These are phyloP conservation scores for Netelia melanura DNA, from an alignment of 2,888 invertebrate species.

Conservation along the genomic window DNA sequence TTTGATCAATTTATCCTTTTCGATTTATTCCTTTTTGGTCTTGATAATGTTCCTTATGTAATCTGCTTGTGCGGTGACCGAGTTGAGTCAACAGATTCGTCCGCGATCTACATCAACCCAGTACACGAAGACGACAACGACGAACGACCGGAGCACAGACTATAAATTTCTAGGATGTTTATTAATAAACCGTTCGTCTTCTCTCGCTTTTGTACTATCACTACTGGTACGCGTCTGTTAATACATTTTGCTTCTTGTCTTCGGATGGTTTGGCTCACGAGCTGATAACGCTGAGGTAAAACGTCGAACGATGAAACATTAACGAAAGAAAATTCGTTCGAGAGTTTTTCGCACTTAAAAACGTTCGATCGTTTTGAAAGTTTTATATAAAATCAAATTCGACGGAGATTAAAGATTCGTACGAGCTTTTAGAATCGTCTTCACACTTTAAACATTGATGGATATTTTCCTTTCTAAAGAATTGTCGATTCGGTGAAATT, in stretches of 20 bases:
- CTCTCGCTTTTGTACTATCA: constrained; percentile 35
- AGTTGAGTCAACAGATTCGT: constrained; percentile 60
- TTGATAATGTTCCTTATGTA: constrained; percentile 24
- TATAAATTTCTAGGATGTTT: constrained; percentile 58
- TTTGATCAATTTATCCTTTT: background rate
- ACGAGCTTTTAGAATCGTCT: too few relatives aligned
- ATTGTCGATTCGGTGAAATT: too few relatives aligned
- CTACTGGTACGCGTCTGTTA: constrained; percentile 29
- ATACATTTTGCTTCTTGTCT: constrained; percentile 15
- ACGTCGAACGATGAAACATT: background rate
- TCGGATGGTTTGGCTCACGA: background rate
- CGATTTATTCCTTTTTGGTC: background rate
- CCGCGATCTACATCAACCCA: constrained; percentile 34
- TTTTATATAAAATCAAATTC: background rate
- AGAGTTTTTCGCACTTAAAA: background rate
- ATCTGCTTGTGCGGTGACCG: constrained; percentile 57
- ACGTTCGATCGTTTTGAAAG: background rate
- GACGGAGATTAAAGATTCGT: background rate
- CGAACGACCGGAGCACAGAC: constrained; percentile 43
- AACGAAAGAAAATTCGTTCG: background rate
- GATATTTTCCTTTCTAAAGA: too few relatives aligned
- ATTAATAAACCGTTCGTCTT: constrained; percentile 63
- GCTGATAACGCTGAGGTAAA: background rate
- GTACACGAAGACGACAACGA: background rate
- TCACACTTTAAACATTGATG: too few relatives aligned